Base-by-base conservation (phyloP, 2,113 vertebrate species). In the Tragelaphus buxtoni region DNA sequence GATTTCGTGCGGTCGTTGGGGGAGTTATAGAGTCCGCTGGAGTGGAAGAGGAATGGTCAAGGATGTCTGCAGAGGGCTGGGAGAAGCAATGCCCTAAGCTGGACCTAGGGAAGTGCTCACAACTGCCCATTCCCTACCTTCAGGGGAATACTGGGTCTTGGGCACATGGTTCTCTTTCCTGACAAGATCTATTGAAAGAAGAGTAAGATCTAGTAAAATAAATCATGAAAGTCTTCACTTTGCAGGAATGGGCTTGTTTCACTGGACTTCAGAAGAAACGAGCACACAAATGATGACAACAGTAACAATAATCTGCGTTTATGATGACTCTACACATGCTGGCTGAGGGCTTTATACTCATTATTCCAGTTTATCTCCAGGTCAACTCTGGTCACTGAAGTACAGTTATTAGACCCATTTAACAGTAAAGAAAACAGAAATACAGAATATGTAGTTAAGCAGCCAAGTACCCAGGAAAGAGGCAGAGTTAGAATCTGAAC, bases 1-100 rank as follows among this genome's bases (percentile, higher is more conserved):
- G 99, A 99, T 97, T 99, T 99, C 49, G 97, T 99, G 91, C 98
- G 98, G 86, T 99, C 99, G 63, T 55, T 98, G 96, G 99, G 97
- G 88, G 99, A 99, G 98, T 99, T 99, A 94, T 99, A 99, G 53
- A 99, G 98, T 13, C 99, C 99, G 56, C 99, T 99, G 85, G 45
- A 88, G 53, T 85, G 16, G 95, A 72, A 98, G 93, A 96, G 26
- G 51, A 95, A 97, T 3, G 91, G 49, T 79, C 72, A 97, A 45
- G 1, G 94, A 63, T 2, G 28, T 13, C 60, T 5, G 1, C 28
- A 92, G 32, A 35, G 22, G 49, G 49, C 30, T 10, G 11, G 4
- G 35, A 20, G 45, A 22, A 22, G 49, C 74, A 16, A 30, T 5
- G 12, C 51, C 51, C 35, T 11, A 7, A 28, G 45, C 45, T 47